A percentile compares a stretch with the other conserved stretches of the same genome.
Conservation (phyloP, 2,888 invertebrate genomes). For the Marasmarcha lunaedactyla region DNA sequence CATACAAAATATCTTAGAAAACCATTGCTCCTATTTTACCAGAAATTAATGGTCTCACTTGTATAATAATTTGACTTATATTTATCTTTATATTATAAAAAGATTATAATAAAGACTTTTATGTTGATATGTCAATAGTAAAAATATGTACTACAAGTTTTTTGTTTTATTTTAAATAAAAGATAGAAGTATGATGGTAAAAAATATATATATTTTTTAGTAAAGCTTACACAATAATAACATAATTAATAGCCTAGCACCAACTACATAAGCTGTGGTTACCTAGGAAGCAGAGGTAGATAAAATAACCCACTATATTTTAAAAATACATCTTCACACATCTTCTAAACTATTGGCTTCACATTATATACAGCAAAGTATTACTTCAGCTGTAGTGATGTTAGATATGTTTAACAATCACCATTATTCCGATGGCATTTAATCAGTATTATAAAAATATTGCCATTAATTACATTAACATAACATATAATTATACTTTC, state of each 20-base stretch:
- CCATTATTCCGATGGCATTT: too few species aligned
- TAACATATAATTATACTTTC: too few species aligned
- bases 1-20: slow-evolving; percentile 23
- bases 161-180: slow-evolving; percentile 15
- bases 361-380: too few species aligned
- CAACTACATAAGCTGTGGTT: too few species aligned
- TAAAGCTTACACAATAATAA: slow-evolving; percentile 4
- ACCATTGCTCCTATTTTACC: slow-evolving; percentile 48
- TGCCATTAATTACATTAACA: too few species aligned
- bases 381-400: too few species aligned
- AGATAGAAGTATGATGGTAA: background rate
- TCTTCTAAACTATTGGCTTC: too few species aligned
- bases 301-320: too few species aligned
- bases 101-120: slow-evolving; percentile 52
- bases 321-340: too few species aligned
- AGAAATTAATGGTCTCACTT: slow-evolving; percentile 47
- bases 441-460: too few species aligned
- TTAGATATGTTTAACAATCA: too few species aligned
- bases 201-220: slow-evolving; percentile 3
- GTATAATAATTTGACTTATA: slow-evolving; percentile 61
- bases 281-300: too few species aligned
- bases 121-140: slow-evolving; percentile 60
- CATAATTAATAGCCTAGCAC: slow-evolving; percentile 45
- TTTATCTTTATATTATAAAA: slow-evolving; percentile 50
- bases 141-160: slow-evolving; percentile 27